These are phyloP conservation scores for Rhogogaster chlorosoma DNA, from an alignment of 2,888 invertebrate species.

Conservation along the genomic window DNA sequence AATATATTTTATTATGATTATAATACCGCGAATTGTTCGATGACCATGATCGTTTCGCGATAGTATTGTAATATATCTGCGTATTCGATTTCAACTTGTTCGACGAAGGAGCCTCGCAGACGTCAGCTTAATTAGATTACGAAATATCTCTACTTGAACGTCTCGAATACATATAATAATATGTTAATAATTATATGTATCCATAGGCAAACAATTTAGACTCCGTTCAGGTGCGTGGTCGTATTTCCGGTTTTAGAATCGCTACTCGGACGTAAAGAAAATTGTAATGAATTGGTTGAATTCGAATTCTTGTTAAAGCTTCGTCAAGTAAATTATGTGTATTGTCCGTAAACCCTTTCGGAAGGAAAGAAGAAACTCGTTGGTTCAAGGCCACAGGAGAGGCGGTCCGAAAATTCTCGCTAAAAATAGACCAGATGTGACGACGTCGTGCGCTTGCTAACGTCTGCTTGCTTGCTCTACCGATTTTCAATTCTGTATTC, in stretches of 20 bases:
- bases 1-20: neutral
- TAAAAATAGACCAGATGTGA: conserved; percentile 48
- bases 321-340: neutral
- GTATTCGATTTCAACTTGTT: neutral
- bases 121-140: neutral
- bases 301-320: neutral
- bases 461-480: conserved; percentile 18
- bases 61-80: neutral
- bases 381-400: conserved; percentile 47
- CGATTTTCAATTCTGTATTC: conserved; percentile 25
- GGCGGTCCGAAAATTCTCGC: conserved; percentile 32
- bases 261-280: neutral
- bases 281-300: neutral
- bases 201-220: neutral
- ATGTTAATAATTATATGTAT: neutral
- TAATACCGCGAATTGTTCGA: neutral
- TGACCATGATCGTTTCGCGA: neutral
- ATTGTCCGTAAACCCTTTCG: conserved; percentile 2
- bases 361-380: conserved; percentile 19
- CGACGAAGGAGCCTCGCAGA: neutral
- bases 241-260: neutral
- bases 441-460: neutral
- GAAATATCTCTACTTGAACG: neutral
- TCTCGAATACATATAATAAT: neutral
- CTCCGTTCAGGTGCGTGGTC: neutral